Evolutionary conservation across 2,888 invertebrate species (phyloP).

Genomic region (Adela reaumurella): DNA sequence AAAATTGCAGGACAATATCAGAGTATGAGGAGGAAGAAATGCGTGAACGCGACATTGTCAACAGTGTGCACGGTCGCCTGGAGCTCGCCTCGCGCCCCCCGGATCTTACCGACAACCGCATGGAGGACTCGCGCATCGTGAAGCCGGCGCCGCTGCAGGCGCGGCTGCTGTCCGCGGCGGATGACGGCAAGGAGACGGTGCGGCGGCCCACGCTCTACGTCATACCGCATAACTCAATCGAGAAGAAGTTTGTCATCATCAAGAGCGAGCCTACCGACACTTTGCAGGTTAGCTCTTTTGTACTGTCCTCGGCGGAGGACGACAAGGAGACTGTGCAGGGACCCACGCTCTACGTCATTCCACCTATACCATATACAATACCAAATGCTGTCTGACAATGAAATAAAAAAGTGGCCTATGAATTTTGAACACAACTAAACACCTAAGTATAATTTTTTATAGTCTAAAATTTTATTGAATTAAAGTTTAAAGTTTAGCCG

Average conservation of each 20-base stretch:
- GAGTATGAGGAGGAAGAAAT: slow-evolving; percentile 47
- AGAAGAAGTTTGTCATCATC: slow-evolving; percentile 63
- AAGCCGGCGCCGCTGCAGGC: slow-evolving; percentile 45
- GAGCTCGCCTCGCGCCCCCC: slow-evolving; percentile 25
- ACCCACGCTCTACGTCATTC: too few relatives aligned
- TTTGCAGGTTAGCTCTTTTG: slow-evolving; percentile 42
- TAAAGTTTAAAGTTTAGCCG: too few relatives aligned
- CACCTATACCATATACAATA: too few relatives aligned
- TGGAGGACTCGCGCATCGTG: slow-evolving; percentile 29
- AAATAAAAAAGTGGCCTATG: too few relatives aligned
- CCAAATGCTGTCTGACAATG: too few relatives aligned
- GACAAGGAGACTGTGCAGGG: too few relatives aligned
- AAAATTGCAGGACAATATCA: slow-evolving; percentile 25
- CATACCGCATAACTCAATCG: slow-evolving; percentile 40
- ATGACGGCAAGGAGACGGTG: slow-evolving; percentile 32
- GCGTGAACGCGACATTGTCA: too few relatives aligned
- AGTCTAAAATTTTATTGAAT: too few relatives aligned
- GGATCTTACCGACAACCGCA: slow-evolving; percentile 33
- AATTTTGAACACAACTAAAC: too few relatives aligned
- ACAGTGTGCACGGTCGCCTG: too few relatives aligned
- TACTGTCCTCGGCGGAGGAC: too few relatives aligned
- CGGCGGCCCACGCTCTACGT: slow-evolving; percentile 34
- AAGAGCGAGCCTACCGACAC: slow-evolving; percentile 58
- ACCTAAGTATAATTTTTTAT: too few relatives aligned
- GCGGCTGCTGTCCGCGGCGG: slow-evolving; percentile 32